These are phyloP conservation scores for Dicrostonyx torquatus DNA, from an alignment of 2,797 vertebrate genomes.

Conservation along the genomic window DNA sequence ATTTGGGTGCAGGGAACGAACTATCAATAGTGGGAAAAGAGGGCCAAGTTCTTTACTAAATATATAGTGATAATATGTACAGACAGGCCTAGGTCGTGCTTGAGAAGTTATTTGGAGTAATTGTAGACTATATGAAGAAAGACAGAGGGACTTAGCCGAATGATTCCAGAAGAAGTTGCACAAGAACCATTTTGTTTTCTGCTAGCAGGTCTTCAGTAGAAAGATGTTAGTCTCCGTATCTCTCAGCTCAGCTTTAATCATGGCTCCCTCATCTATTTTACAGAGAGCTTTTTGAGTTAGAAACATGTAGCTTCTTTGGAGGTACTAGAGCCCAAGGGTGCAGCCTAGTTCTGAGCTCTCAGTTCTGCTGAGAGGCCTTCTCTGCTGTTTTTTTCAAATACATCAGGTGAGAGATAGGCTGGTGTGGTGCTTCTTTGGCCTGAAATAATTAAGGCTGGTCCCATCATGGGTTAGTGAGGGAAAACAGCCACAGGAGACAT, in stretches of 20 bases:
- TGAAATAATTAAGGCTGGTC: constrained; percentile 1
- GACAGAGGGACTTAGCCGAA: not conserved
- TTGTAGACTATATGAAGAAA: not conserved
- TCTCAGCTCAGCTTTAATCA: not conserved
- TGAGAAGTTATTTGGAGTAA: constrained; percentile 7
- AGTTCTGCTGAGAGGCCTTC: not conserved
- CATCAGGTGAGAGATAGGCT: constrained; percentile 1
- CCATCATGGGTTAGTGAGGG: not conserved
- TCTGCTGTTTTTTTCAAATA: not conserved
- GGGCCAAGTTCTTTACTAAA: not conserved
- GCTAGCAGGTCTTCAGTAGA: not conserved
- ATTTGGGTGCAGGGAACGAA: not conserved
- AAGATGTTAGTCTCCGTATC: not conserved
- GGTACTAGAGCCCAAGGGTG: not conserved
- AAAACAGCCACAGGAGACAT: not conserved
- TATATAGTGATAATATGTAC: not conserved
- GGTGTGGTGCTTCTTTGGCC: not conserved
- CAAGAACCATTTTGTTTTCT: not conserved
- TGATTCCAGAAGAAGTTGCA: not conserved
- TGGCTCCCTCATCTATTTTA: not conserved
- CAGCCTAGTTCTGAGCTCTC: not conserved
- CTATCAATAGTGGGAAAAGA: not conserved
- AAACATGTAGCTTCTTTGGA: not conserved
- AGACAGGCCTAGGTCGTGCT: not conserved
- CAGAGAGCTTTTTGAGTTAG: not conserved